A percentile compares a stretch with the other conserved stretches of the same genome.
These are phyloP conservation scores for Aleadryas rufinucha DNA, from an alignment of 2,113 vertebrate species.

Conservation along the genomic window DNA sequence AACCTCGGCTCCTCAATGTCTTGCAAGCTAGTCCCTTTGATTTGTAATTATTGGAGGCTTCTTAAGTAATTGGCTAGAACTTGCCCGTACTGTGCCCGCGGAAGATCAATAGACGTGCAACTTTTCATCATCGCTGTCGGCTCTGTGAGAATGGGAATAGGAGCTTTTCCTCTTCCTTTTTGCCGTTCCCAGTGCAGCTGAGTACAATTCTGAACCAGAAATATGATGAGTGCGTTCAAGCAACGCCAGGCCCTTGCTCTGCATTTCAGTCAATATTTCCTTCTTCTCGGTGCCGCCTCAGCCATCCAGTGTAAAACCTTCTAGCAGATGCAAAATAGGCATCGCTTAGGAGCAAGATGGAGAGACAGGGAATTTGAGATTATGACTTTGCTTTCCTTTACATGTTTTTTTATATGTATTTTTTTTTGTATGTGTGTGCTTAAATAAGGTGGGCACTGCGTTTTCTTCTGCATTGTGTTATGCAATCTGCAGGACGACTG, in stretches of 20 bases:
- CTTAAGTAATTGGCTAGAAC: constrained; percentile 18
- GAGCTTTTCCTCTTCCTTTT: background rate
- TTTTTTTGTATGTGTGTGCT: background rate
- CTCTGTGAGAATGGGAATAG: background rate
- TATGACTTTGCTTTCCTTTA: background rate
- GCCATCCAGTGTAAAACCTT: background rate
- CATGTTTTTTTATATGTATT: background rate
- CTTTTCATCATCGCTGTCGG: background rate
- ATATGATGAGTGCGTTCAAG: background rate
- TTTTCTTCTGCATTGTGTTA: background rate
- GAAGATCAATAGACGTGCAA: background rate
- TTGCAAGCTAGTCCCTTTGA: background rate
- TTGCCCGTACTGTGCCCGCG: background rate
- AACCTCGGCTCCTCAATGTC: background rate
- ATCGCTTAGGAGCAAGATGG: background rate
- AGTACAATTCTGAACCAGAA: constrained; percentile 5
- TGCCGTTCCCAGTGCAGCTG: background rate
- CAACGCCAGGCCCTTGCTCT: background rate
- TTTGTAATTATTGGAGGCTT: background rate
- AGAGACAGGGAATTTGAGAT: background rate
- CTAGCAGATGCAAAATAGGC: constrained; percentile 31
- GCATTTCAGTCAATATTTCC: background rate
- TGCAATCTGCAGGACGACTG: background rate
- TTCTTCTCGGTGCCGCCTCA: constrained; percentile 1
- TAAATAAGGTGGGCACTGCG: background rate